Percentiles rank a stretch among this genome's conserved stretches.
Conservation (phyloP, 2,797 vertebrate species). For the Macrochelys suwanniensis region DNA sequence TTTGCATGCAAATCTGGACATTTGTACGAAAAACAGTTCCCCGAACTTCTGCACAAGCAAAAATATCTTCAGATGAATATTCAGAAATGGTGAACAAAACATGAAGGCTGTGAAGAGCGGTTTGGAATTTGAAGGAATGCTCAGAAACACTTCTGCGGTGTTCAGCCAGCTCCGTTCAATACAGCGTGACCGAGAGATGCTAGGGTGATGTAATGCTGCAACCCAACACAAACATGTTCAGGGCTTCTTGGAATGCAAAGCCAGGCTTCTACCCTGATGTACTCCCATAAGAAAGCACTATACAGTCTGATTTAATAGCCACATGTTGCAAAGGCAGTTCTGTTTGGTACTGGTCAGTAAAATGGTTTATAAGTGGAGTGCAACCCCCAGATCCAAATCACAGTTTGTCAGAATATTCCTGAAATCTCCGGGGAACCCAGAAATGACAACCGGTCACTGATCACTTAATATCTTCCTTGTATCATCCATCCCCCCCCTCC, state of each 20-base stretch:
- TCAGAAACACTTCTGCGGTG: neutral
- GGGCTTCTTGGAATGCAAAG: neutral
- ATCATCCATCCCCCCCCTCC: neutral
- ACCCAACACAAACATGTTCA: neutral
- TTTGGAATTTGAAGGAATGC: rapidly evolving
- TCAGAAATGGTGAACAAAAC: neutral
- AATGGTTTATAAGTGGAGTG: neutral
- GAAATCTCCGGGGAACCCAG: neutral
- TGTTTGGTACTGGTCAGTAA: neutral
- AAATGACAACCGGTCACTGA: neutral
- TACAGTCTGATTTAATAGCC: neutral
- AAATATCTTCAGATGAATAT: neutral
- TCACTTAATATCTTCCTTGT: neutral
- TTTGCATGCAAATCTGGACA: neutral
- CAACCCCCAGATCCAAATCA: neutral
- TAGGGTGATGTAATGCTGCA: rapidly evolving
- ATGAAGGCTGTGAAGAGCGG: neutral
- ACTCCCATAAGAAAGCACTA: neutral
- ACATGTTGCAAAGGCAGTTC: neutral
- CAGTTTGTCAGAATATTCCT: rapidly evolving
- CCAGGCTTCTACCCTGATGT: neutral
- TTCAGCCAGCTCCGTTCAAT: rapidly evolving
- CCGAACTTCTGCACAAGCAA: too few species aligned
- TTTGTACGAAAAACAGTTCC: rapidly evolving
- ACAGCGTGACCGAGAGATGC: rapidly evolving